Evolutionary conservation across 2,797 vertebrate species (phyloP), one percentile per base, ranked within the genome.

Genomic region (Peromyscus eremicus): DNA sequence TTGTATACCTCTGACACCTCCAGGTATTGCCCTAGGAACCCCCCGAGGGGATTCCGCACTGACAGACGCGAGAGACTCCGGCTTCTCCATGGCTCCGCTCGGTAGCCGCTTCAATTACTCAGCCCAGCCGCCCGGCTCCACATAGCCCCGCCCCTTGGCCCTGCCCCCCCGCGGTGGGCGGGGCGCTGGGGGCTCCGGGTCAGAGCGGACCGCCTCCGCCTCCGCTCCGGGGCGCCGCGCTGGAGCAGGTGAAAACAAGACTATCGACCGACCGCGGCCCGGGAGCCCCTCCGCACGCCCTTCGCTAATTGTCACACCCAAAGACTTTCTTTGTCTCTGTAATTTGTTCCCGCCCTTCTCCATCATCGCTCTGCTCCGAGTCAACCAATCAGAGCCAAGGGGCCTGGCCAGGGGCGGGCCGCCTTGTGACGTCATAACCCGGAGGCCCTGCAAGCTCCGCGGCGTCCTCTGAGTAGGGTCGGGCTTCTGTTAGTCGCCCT

Each of bases 351-450:
- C 80, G 93, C 94, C 93, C 96, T 91, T 87, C 94, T 86, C 32
- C 87, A 87, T 71, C 82, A 71, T 84, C 52, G 34, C 73, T 80
- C 68, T 49, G n/a, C 8, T 89, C 95, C 49, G 46, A 93, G 81
- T n/a, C 46, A 85, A 34, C 97, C 94, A 98, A 97, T 97, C 90
- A 60, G 23, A 83, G 84, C 13, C 60, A 77, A 34, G 52, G 40
- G 82, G 57, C 64, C 92, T 34, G n/a, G 82, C 40, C 27, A 2
- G 1, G 32, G 55, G 23, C 8, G 1, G 40, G 60, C 64, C 32
- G 40, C 73, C 79, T 94, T 97, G 84, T 98, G 95, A 97, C 57
- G 52, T 97, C 95, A 96, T 62, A 90, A 32, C 12, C 43, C 49
- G 21, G 34, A 57, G 87, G 34, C 9, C 46, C 57, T 19, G 40